Base-by-base conservation (phyloP, 2,797 vertebrate species). In the Xiphophorus birchmanni region DNA sequence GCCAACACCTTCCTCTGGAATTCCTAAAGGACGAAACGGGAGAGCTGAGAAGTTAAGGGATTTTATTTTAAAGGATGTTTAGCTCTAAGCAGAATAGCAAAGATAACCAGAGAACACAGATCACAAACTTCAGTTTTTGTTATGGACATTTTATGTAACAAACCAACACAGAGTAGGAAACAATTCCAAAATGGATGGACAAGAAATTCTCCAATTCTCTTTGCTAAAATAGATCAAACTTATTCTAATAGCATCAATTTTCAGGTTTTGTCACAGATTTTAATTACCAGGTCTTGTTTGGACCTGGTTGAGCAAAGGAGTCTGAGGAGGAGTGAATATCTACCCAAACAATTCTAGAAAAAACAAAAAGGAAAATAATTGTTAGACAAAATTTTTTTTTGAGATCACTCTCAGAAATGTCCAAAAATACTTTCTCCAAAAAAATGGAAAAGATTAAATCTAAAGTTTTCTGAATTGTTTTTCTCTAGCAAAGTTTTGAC, bases 1-100 rank as follows among this genome's bases (percentile, higher is more conserved):
- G 73, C 82, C 40, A 95, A 73, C 75, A 96, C 93, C 78, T 90
- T 92, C 82, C 85, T 94, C 88, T 96, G 93, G 84, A 96, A 95
- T 75, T 92, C 93, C 95, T 96, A 86, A 67, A 87, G 80, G 7
- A 71, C 5, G 13, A 71, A 52, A 69, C 7, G 29, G 21, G 26
- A 56, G 32, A 29, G n/a, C 74, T 72, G 18, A 60, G 9, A 54
- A 67, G 2, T 58, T 35, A 58, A 40, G 5, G 21, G 23, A 7
- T 73, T 23, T 44, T 11, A 52, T 2, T 58, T 37, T 74, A 13
- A 69, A 75, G 18, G 10, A 54, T 60, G 9, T 60, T 63, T 4
- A 56, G 54, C 54, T n/a, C 54, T 56, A 60, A 60, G 15, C 5
- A 17, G 32, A 37, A 21, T 60, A 18, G 32, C 17, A 35, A 15